Conservation (phyloP, 2,797 vertebrate genomes). For the Lycodopsis pacificus region DNA sequence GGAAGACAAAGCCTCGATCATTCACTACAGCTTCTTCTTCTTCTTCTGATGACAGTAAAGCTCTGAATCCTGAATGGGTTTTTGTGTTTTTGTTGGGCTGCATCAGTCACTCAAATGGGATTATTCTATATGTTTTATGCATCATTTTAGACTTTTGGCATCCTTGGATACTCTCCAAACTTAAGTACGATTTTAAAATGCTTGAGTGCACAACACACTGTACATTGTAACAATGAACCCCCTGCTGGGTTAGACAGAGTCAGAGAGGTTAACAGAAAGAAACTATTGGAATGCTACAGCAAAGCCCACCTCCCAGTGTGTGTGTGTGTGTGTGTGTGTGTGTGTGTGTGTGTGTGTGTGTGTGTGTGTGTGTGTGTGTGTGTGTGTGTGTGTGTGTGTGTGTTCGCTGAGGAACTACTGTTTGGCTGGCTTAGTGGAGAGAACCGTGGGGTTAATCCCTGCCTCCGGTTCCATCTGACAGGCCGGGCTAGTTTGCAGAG, state of each 20-base stretch:
- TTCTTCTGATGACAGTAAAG: background rate
- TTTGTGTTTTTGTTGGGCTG: background rate
- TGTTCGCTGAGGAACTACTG: conserved; percentile 31
- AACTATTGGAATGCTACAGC: conserved; percentile 16
- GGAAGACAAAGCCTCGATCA: background rate
- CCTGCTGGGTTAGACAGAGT: background rate
- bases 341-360: background rate
- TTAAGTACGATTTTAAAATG: background rate
- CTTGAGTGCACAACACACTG: background rate
- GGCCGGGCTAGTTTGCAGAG: conserved; percentile 38
- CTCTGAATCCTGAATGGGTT: background rate
- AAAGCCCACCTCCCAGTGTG: background rate
- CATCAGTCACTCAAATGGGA: background rate
- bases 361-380: no score
- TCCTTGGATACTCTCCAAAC: background rate
- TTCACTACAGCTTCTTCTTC: background rate
- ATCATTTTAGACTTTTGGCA: background rate
- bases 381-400: background rate
- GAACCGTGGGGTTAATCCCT: conserved; percentile 37
- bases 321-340: background rate
- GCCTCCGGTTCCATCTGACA: conserved; percentile 40
- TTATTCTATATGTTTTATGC: background rate
- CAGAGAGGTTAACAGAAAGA: conserved; percentile 23
- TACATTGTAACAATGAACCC: background rate
- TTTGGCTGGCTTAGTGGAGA: conserved; percentile 33